Base-by-base conservation (phyloP, 2,888 invertebrate species). In the Diplazon laetatorius region DNA sequence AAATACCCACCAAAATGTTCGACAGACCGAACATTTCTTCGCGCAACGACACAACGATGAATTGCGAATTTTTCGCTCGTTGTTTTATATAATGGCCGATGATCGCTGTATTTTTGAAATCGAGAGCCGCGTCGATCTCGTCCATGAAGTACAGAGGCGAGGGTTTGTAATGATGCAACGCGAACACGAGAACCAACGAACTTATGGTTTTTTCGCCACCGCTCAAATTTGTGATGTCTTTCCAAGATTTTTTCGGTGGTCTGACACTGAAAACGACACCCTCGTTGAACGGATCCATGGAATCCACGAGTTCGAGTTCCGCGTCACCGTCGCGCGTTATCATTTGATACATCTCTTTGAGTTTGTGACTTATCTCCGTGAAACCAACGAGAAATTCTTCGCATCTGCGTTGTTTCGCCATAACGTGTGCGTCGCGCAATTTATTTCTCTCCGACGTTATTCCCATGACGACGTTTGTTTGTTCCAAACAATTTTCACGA, bases 71-170 rank as follows among this genome's bases (percentile, higher is more conserved):
- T 90, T 96, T 97, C 0, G 99, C 98, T 37, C 98, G 93, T 86
- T 98, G 98, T 97, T 99, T 89, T 75, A 99, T 98, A 90, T 99
- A 99, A 91, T 98, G 96, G 0, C 96, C 99, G 20, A 99, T 97
- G 81, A 99, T 99, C 0, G 99, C 98, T 0, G 99, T 99, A 89
- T 99, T 99, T 88, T 98, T 98, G 90, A 98, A 99, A 92, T 99
- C 99, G 50, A 99, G 92, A 0, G 99, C 99, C 0, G 99, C 99
- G 90, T 99, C 99, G 68, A 99, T 99, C 91, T 99, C 99, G 87
- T 99, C 99, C 99, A 99, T 99, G 9, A 97, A 98, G 88, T 99
- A 99, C 0, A 99, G 92, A 0, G 99, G 99, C 0, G 99, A 99
- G 0, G 99, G 99, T 89, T 98, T 98, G 92, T 98, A 99, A 91